phyloP scores from a whole-genome alignment of 1,140 invertebrate species.

The Pseudomyrmex dendroicus region DNA sequence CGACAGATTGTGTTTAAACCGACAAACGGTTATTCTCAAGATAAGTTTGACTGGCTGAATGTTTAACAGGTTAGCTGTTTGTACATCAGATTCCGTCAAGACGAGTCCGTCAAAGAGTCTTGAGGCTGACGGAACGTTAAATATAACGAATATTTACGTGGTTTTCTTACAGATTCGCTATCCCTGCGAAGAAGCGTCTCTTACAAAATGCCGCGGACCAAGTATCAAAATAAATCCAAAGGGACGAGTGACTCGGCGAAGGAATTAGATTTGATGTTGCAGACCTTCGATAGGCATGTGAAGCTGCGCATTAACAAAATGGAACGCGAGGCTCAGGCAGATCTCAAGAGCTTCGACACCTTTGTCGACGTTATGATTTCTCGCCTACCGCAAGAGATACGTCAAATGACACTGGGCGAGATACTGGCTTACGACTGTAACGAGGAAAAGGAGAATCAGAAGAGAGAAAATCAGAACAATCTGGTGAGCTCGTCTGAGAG shows the following conservation, averaged over 20 bases:
- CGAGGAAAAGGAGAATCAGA: constrained; percentile 50
- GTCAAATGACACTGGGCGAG: constrained; percentile 73
- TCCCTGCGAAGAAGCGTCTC: not conserved
- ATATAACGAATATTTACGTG: too few relatives aligned
- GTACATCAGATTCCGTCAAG: too few relatives aligned
- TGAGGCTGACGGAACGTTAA: too few relatives aligned
- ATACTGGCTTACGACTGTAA: constrained; percentile 41
- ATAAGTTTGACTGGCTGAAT: too few relatives aligned
- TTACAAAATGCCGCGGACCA: constrained; percentile 78
- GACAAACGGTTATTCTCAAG: too few relatives aligned
- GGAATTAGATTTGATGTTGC: constrained; percentile 68
- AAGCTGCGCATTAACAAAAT: constrained; percentile 67
- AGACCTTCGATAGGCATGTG: constrained; percentile 76
- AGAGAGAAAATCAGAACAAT: constrained; percentile 67
- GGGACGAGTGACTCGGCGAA: constrained; percentile 30
- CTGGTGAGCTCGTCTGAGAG: constrained; percentile 62
- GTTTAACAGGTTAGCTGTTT: too few relatives aligned
- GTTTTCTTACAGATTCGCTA: too few relatives aligned
- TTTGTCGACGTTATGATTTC: constrained; percentile 65
- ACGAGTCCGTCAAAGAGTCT: too few relatives aligned
- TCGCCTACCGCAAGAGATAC: constrained; percentile 73
- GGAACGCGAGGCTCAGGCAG: constrained; percentile 68
- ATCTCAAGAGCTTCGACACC: constrained; percentile 64
- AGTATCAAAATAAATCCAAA: constrained; percentile 66
- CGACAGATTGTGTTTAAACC: too few relatives aligned